Percentiles rank a stretch among this genome's conserved stretches.
Evolutionary conservation across 2,113 vertebrate species (phyloP).

Genomic region (Aix galericulata): DNA sequence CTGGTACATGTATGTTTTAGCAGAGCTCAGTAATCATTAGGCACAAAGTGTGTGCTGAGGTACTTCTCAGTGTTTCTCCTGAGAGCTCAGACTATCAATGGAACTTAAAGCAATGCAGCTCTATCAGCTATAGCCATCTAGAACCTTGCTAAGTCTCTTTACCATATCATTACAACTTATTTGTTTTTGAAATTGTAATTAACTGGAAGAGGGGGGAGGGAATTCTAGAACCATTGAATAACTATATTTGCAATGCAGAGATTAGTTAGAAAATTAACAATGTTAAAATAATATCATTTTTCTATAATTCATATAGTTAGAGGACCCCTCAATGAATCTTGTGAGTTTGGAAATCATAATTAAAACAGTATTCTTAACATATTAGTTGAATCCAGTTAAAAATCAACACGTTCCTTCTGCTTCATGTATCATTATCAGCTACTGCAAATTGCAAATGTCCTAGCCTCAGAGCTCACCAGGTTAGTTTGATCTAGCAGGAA

Average conservation of each 20-base stretch:
- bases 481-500: not conserved
- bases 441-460: not conserved
- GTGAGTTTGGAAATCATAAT: not conserved
- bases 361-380: not conserved
- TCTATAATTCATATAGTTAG: not conserved
- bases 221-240: not conserved
- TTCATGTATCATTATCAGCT: not conserved
- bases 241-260: not conserved
- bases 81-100: not conserved
- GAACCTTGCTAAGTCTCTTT: not conserved
- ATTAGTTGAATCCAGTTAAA: not conserved
- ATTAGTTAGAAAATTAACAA: not conserved
- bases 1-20: not conserved
- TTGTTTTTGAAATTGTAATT: not conserved
- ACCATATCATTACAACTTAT: not conserved
- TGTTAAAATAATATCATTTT: not conserved
- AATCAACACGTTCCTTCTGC: not conserved
- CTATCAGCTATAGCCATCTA: not conserved
- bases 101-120: not conserved
- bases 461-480: not conserved
- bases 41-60: not conserved
- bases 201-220: accelerated
- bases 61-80: not conserved
- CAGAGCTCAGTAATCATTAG: not conserved
- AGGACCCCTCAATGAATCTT: not conserved